Conservation (phyloP, 1,140 invertebrate species). For the Venustaconcha ellipsiformis region DNA sequence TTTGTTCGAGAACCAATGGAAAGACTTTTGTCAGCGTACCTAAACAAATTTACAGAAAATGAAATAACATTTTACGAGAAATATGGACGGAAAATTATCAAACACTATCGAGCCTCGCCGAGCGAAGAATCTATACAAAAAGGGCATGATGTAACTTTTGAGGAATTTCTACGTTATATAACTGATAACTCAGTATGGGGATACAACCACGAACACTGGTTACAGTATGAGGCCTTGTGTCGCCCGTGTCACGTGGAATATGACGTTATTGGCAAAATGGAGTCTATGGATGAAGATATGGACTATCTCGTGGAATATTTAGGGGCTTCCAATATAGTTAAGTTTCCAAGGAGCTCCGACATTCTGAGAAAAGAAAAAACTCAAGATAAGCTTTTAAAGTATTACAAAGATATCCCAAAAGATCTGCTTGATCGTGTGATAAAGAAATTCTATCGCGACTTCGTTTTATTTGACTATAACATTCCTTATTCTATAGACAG, state of each 20-base stretch:
- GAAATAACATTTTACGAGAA: slow-evolving; percentile 81
- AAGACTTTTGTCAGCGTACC: slow-evolving; percentile 87
- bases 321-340: slow-evolving; percentile 36
- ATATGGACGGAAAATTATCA: slow-evolving; percentile 84
- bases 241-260: slow-evolving; percentile 90
- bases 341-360: slow-evolving; percentile 41
- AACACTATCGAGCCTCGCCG: slow-evolving; percentile 74
- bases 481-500: too few species aligned
- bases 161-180: slow-evolving; percentile 87
- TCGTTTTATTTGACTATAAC: too few species aligned
- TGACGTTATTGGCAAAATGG: slow-evolving; percentile 92
- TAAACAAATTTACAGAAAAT: slow-evolving; percentile 87
- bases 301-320: slow-evolving; percentile 46
- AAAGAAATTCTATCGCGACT: too few species aligned
- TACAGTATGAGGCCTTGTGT: slow-evolving; percentile 84
- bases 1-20: slow-evolving; percentile 94
- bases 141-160: slow-evolving; percentile 88
- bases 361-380: slow-evolving; percentile 46
- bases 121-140: slow-evolving; percentile 78
- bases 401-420: slow-evolving; percentile 26
- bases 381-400: slow-evolving; percentile 43
- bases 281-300: slow-evolving; percentile 80
- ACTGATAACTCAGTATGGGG: slow-evolving; percentile 73
- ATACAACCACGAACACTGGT: slow-evolving; percentile 88
- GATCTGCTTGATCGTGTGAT: too few species aligned